Evolutionary conservation across 1,140 invertebrate genomes (phyloP), one percentile per base, ranked within the genome.

Genomic region (Zaprionus nigranus): DNA sequence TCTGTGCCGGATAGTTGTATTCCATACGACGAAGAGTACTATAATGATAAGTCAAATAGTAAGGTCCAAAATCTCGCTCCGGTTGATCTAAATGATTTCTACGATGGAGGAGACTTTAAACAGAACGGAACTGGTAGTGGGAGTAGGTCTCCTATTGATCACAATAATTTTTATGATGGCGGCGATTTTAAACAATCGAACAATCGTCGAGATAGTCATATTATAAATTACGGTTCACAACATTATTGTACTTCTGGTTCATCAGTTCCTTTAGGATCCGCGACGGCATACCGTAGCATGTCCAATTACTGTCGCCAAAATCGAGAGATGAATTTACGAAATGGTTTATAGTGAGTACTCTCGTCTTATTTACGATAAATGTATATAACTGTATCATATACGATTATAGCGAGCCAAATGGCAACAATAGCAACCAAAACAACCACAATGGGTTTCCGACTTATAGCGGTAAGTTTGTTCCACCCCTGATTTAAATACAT

Each of bases 331-430:
- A 38, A 11, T 36, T 30, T 67, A 2, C 81, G 80, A 20, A 82
- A 82, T 36, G 81, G 81, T 24, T 28, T 82, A 24, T 64, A 68
- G 81, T 82, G 17, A 49, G 80, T 69, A 46, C 36, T 2, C 36
- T 17, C 6, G 1, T 0, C 40, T 1, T 17, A 20, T 46, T 46
- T 7, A 17, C 7, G 2, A 9, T 3, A 17, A 2, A 11, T 46
- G 9, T 46, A 46, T 46, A 46, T 17, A 17, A 17, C n/a, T 43
- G 7, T 46, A 17, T 43, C 0, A 1, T 17, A 17, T n/a, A n/a
- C 5, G 15, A 40, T 40, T 40, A 40, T 46, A 46, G 40, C 40
- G 40, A 46, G n/a, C 40, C 40, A 5, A 17, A 17, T n/a, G 40
- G 40, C 40, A 46, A 46, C 40, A 46, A 46, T 46, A 46, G 6